Evolutionary conservation across 2,888 invertebrate species (phyloP).

Genomic region (Heteromurus nitidus): DNA sequence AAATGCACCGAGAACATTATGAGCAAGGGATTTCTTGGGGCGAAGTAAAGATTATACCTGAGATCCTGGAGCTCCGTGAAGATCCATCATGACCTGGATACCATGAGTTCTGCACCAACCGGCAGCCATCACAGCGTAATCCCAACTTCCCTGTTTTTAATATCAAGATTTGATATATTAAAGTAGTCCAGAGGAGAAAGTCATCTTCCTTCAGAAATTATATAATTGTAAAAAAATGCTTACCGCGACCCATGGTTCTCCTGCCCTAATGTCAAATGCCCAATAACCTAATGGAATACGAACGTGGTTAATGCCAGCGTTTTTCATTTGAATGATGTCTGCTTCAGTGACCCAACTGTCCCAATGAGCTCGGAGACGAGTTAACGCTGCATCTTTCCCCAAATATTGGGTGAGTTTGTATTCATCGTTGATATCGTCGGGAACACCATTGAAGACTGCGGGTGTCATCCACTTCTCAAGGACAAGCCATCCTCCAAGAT

Average conservation of each 20-base stretch:
- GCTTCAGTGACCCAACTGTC: slow-evolving; percentile 71
- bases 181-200: too few relatives aligned
- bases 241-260: slow-evolving; percentile 68
- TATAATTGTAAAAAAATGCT: background rate
- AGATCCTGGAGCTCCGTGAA: slow-evolving; percentile 73
- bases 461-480: slow-evolving; percentile 72
- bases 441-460: slow-evolving; percentile 55
- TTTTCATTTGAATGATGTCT: slow-evolving; percentile 68
- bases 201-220: too few relatives aligned
- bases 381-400: slow-evolving; percentile 64
- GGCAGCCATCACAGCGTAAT: slow-evolving; percentile 68
- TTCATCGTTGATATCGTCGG: slow-evolving; percentile 67
- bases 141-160: slow-evolving; percentile 67
- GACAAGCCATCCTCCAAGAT: slow-evolving; percentile 70
- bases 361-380: slow-evolving; percentile 68
- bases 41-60: slow-evolving; percentile 46
- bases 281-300: slow-evolving; percentile 71
- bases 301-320: slow-evolving; percentile 71
- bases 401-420: slow-evolving; percentile 61
- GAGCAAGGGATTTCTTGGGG: too few relatives aligned
- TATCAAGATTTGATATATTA: too few relatives aligned
- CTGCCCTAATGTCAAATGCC: slow-evolving; percentile 70
- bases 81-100: slow-evolving; percentile 72
- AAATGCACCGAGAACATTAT: too few relatives aligned
- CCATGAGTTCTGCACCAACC: slow-evolving; percentile 71